These are phyloP conservation scores for Lutraria lutraria DNA, from an alignment of 2,888 invertebrate genomes.

Conservation along the genomic window DNA sequence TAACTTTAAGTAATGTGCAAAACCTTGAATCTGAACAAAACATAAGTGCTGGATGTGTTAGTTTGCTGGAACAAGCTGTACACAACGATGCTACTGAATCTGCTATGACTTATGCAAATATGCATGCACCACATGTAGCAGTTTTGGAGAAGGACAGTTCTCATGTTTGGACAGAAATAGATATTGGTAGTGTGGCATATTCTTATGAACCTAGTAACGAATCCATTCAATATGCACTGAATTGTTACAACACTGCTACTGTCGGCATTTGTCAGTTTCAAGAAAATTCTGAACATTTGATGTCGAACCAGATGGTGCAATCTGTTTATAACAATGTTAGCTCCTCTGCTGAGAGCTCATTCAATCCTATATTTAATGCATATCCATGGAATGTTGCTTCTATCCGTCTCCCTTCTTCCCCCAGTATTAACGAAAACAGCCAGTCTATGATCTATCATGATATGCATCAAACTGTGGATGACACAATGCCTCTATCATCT, in stretches of 20 bases:
- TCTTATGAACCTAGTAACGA: slow-evolving; percentile 41
- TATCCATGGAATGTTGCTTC: not conserved
- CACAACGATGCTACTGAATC: not conserved
- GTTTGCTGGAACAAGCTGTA: not conserved
- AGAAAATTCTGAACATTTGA: not conserved
- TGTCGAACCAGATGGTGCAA: not conserved
- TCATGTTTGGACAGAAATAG: slow-evolving; percentile 49
- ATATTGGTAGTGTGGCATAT: slow-evolving; percentile 38
- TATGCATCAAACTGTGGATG: too few species aligned
- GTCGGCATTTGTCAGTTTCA: not conserved
- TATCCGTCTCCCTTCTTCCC: not conserved
- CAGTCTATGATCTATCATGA: not conserved
- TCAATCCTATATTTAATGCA: not conserved
- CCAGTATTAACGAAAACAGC: not conserved
- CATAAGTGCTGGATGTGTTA: not conserved
- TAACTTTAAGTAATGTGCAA: too few species aligned
- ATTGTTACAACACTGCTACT: slow-evolving; percentile 42
- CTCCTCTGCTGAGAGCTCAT: not conserved
- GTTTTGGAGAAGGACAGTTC: slow-evolving; percentile 24
- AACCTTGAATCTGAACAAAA: not conserved
- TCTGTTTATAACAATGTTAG: not conserved
- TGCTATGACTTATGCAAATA: not conserved
- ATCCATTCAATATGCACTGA: slow-evolving; percentile 39
- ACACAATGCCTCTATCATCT: not conserved
- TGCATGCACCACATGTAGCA: slow-evolving; percentile 33